Percentiles rank a stretch among this genome's conserved stretches.
phyloP scores from a whole-genome alignment of 2,113 vertebrate genomes.

The Pachyramphus minor region DNA sequence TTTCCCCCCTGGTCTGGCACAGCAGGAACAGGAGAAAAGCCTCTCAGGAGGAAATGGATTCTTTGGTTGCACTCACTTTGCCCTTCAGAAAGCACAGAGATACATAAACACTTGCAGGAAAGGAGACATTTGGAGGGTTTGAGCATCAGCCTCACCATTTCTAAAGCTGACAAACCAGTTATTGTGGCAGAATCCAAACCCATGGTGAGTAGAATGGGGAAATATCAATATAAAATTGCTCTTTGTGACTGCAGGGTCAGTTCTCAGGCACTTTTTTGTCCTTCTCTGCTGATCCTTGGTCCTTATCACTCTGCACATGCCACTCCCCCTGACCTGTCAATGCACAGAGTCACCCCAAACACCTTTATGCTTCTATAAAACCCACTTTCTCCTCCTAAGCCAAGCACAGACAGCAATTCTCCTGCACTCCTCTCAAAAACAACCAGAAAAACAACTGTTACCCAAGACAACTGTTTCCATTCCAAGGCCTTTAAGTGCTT shows the following conservation, averaged over 20 bases:
- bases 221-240: not conserved
- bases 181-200: not conserved
- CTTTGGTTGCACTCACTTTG: not conserved
- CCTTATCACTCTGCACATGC: not conserved
- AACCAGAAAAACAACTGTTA: not conserved
- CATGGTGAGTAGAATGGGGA: fast-evolving
- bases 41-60: not conserved
- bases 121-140: not conserved
- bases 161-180: not conserved
- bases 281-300: not conserved
- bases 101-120: not conserved
- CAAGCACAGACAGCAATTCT: not conserved
- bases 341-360: not conserved
- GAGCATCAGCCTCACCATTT: not conserved
- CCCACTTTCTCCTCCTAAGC: not conserved
- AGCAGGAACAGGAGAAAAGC: fast-evolving
- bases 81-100: not conserved
- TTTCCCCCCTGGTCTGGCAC: not conserved
- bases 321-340: not conserved
- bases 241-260: not conserved
- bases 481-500: not conserved
- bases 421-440: not conserved
- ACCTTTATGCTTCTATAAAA: not conserved
- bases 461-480: not conserved
- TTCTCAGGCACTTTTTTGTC: not conserved